Evolutionary conservation across 2,113 vertebrate species (phyloP).

Genomic region (Eulemur macaco): DNA sequence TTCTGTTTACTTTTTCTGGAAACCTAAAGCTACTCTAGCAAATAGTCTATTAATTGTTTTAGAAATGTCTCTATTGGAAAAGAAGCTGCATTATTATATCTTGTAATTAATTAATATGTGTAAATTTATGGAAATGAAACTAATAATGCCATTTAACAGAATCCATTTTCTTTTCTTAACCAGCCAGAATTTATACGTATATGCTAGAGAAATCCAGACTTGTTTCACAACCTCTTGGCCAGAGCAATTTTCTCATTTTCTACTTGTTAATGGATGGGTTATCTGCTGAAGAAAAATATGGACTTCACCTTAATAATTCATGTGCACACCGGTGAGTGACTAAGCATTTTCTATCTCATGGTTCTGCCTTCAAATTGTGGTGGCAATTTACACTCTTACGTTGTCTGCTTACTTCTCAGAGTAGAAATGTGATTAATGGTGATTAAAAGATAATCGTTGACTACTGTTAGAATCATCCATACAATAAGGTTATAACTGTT

Average conservation of each 20-base stretch:
- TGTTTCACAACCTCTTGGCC: conserved; percentile 85
- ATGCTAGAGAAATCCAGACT: conserved; percentile 95
- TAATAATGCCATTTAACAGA: conserved; percentile 46
- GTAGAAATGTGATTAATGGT: neutral
- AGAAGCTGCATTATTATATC: neutral
- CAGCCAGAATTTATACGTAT: conserved; percentile 90
- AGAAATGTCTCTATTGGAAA: neutral
- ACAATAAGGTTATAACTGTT: fast-evolving
- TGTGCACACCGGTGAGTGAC: conserved; percentile 87
- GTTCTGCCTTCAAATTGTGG: neutral
- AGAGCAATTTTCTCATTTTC: conserved; percentile 94
- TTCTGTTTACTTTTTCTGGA: neutral
- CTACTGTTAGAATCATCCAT: fast-evolving
- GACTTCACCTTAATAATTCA: conserved; percentile 88
- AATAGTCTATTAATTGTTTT: neutral
- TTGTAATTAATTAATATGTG: neutral
- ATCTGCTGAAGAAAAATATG: conserved; percentile 90
- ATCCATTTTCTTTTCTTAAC: conserved; percentile 74
- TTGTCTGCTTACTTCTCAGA: neutral
- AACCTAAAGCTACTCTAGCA: neutral
- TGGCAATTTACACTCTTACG: neutral
- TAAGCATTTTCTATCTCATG: neutral
- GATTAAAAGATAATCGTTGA: neutral
- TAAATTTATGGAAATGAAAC: neutral
- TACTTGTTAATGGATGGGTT: conserved; percentile 93